Conservation (phyloP, 2,113 vertebrate species). For the human (Homo sapiens) region DNA sequence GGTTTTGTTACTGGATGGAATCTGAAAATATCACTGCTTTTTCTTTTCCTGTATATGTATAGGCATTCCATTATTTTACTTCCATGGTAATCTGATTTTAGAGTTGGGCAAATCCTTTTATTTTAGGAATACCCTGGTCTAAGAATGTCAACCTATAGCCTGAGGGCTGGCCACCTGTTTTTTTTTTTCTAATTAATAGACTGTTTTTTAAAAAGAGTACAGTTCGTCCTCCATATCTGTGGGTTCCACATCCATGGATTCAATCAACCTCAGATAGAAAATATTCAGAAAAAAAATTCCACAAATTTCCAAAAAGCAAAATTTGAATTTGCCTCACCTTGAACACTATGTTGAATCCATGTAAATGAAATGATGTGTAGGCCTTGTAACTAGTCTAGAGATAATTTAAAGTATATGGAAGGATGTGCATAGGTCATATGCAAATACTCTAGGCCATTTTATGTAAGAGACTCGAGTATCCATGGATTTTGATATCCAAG, state of each 20-base stretch:
- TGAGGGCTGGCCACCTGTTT: not conserved
- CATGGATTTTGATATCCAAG: not conserved
- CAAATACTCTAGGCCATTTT: not conserved
- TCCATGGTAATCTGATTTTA: not conserved
- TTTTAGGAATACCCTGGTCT: constrained; percentile 19
- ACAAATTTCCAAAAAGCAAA: not conserved
- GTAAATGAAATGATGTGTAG: not conserved
- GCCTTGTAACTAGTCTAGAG: not conserved
- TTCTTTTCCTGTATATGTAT: constrained; percentile 20
- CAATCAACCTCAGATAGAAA: not conserved
- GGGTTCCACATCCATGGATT: not conserved
- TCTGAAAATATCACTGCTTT: constrained; percentile 2
- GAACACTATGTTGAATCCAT: not conserved
- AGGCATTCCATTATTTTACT: constrained; percentile 30
- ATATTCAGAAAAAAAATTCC: not conserved
- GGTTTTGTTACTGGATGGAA: constrained; percentile 31
- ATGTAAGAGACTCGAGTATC: not conserved
- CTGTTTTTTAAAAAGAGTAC: not conserved
- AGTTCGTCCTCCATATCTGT: not conserved
- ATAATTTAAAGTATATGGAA: not conserved
- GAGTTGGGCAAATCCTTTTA: constrained; percentile 20
- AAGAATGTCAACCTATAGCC: not conserved
- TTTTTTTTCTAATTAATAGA: constrained; percentile 1
- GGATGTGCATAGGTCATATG: not conserved
- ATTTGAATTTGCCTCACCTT: not conserved